Base-by-base conservation (phyloP, 2,113 vertebrate genomes). In the Hippocampus abdominalis region DNA sequence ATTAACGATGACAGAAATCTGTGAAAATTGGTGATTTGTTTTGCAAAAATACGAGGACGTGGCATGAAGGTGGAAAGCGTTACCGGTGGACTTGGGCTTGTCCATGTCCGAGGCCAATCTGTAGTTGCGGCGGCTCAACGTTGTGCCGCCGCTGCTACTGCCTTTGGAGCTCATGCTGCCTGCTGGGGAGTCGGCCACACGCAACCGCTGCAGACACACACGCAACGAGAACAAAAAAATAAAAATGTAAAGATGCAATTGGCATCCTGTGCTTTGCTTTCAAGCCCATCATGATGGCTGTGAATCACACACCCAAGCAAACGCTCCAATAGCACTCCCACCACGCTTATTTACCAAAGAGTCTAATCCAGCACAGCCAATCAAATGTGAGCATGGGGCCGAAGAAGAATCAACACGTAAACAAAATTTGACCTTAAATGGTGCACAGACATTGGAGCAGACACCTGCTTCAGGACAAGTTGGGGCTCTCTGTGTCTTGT, bases 91-190 rank as follows among this genome's bases (percentile, higher is more conserved):
- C 87, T 85, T 95, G 79, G 94, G 85, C 78, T 96, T 97, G 80
- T 99, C 95, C 1, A 88, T 87, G 73, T 97, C 96, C 0, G 93
- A 94, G 48, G 92, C 92, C 88, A 98, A 89, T 73, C 93, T 90
- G 84, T 95, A 98, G 91, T 91, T 96, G 44, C 94, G 94, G 74
- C 92, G 93, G 10, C 94, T 92, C 84, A 96, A 90, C 68, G 94
- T 82, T 18, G 94, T 89, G 46, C 93, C 89, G 4, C 93, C 88
- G 6, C 93, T 88, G 6, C 93, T 88, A 6, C 94, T 85, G 71
- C 93, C 94, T 89, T 94, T 95, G 0, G 95, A 96, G 2, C 92
- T 95, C 97, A 98, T 99, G 0, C 57, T 90, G 82, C 46, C 42
- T 1, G 63, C 9, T 32, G 64, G 75, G 48, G 66, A 59, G 77